These are phyloP conservation scores for Microcebus jonahi DNA, from an alignment of 2,113 vertebrate species.

Conservation along the genomic window DNA sequence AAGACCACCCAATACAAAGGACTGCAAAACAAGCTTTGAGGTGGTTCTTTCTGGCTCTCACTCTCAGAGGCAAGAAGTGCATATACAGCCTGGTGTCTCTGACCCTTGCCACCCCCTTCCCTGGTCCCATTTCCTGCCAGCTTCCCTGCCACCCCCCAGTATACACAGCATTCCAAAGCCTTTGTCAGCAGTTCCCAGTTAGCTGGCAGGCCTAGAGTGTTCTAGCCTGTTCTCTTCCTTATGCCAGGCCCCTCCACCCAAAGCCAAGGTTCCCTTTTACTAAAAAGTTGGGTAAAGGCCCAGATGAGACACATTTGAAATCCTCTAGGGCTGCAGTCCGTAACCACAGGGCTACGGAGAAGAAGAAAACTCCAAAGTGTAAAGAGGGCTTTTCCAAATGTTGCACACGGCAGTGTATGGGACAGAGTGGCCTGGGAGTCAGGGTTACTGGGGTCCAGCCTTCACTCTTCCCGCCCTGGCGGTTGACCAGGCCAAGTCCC, in stretches of 20 bases:
- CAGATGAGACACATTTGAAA: conserved; percentile 42
- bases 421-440: background rate
- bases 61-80: background rate
- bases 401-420: background rate
- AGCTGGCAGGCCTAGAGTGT: background rate
- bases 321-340: background rate
- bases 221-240: background rate
- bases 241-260: background rate
- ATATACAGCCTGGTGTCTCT: background rate
- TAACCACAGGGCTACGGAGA: too few species aligned
- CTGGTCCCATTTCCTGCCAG: background rate
- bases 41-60: background rate
- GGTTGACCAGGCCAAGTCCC: background rate
- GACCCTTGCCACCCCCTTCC: background rate
- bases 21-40: background rate
- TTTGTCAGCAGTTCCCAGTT: background rate
- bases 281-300: background rate
- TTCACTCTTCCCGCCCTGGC: background rate
- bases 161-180: background rate
- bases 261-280: conserved; percentile 10
- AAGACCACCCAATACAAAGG: background rate
- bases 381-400: background rate
- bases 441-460: too few species aligned
- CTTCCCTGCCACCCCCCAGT: background rate
- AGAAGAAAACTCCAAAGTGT: background rate